Evolutionary conservation across 2,888 invertebrate genomes (phyloP).

Genomic region (Euproctis similis): DNA sequence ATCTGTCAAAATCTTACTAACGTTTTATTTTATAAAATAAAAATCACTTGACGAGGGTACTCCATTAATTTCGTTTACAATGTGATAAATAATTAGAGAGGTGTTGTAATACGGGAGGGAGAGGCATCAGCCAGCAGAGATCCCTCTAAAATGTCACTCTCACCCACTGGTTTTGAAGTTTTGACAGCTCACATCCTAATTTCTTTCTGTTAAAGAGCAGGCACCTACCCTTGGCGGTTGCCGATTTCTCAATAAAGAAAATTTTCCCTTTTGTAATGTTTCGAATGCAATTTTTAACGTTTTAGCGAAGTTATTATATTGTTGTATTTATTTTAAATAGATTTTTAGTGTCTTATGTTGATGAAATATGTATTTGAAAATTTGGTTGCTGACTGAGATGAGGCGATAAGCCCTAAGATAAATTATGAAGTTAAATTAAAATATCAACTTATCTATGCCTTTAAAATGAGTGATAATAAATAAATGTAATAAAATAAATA

Average conservation of each 20-base stretch:
- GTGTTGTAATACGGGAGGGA: conserved; percentile 64
- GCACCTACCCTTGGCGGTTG: conserved; percentile 46
- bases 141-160: conserved; percentile 50
- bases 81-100: conserved; percentile 75
- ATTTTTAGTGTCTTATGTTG: no score
- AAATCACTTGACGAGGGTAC: conserved; percentile 73
- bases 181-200: conserved; percentile 72
- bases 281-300: conserved; percentile 50
- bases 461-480: no score
- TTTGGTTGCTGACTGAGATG: no score
- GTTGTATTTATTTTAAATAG: neutral
- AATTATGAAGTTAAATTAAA: no score
- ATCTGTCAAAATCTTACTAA: conserved; percentile 60
- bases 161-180: conserved; percentile 69
- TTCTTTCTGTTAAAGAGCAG: conserved; percentile 58
- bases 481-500: no score
- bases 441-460: no score
- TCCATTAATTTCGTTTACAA: conserved; percentile 72
- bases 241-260: conserved; percentile 63
- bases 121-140: no score
- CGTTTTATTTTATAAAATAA: conserved; percentile 70
- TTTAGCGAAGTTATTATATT: conserved; percentile 9
- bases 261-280: conserved; percentile 53
- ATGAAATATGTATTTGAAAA: no score
- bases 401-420: no score